phyloP scores from a whole-genome alignment of 30 jellyfish, hydroid and myxozoan genomes.

The Rhopilema esculentum region DNA sequence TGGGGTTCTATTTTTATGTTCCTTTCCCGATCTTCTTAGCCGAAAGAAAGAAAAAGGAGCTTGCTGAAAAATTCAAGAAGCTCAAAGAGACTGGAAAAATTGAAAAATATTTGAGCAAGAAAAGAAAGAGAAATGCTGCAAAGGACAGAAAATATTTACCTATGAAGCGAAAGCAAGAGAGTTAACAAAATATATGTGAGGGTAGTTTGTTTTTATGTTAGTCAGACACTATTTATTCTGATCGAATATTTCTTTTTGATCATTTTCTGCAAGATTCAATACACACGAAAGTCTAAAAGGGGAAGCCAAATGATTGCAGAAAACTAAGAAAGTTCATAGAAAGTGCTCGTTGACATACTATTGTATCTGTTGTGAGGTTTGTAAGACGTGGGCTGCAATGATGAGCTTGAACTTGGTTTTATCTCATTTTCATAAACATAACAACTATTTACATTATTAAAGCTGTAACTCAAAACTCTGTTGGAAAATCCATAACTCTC shows the following conservation, averaged over 20 bases:
- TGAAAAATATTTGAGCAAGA: slow-evolving; percentile 87
- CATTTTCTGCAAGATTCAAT: background rate
- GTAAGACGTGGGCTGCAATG: no score
- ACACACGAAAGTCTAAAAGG: no score
- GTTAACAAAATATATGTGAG: background rate
- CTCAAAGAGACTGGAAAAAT: slow-evolving; percentile 81
- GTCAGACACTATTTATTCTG: background rate
- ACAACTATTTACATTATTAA: no score
- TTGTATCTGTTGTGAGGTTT: no score
- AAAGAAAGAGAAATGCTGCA: slow-evolving; percentile 90
- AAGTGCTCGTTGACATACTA: no score
- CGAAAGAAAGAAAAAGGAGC: slow-evolving; percentile 80
- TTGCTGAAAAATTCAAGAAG: slow-evolving; percentile 78
- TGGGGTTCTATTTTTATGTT: background rate
- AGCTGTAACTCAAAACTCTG: no score
- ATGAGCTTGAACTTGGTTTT: no score
- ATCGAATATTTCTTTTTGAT: background rate
- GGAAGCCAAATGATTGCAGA: no score
- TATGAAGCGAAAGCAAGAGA: slow-evolving; percentile 6
- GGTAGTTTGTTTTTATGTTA: background rate
- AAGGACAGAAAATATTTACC: slow-evolving; percentile 87
- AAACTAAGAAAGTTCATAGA: no score
- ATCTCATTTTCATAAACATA: no score
- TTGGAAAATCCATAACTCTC: no score
- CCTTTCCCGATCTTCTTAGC: slow-evolving; percentile 36